phyloP scores from a whole-genome alignment of 2,888 invertebrate species.

The Ferrisia virgata region DNA sequence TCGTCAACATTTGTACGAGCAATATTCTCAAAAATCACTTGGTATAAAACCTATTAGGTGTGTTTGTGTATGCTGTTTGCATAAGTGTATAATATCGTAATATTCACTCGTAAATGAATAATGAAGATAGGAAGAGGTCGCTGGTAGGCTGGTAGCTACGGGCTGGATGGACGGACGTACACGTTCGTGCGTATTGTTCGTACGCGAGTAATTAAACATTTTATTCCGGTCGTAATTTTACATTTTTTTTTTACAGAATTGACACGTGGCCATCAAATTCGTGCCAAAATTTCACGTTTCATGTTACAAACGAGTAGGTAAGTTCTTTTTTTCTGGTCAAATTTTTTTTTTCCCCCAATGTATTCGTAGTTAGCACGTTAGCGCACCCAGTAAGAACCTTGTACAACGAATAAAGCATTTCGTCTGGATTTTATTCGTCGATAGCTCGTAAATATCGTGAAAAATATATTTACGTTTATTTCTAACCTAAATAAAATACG shows the following conservation, averaged over 20 bases:
- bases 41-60: too few relatives aligned
- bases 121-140: too few relatives aligned
- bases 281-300: constrained; percentile 35
- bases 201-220: neutral
- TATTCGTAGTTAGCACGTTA: neutral
- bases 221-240: neutral
- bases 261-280: constrained; percentile 29
- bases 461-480: neutral
- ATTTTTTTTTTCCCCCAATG: neutral
- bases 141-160: too few relatives aligned
- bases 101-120: too few relatives aligned
- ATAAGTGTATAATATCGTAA: too few relatives aligned
- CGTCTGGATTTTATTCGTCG: neutral
- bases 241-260: constrained; percentile 2
- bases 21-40: too few relatives aligned
- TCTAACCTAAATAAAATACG: too few relatives aligned
- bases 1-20: too few relatives aligned
- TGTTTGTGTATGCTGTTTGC: too few relatives aligned
- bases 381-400: neutral
- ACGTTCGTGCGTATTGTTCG: too few relatives aligned
- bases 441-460: neutral
- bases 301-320: neutral
- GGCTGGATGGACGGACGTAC: neutral
- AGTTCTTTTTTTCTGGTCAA: neutral
- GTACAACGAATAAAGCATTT: neutral